These are phyloP conservation scores for Anser cygnoides DNA, from an alignment of 2,113 vertebrate genomes.

Conservation along the genomic window DNA sequence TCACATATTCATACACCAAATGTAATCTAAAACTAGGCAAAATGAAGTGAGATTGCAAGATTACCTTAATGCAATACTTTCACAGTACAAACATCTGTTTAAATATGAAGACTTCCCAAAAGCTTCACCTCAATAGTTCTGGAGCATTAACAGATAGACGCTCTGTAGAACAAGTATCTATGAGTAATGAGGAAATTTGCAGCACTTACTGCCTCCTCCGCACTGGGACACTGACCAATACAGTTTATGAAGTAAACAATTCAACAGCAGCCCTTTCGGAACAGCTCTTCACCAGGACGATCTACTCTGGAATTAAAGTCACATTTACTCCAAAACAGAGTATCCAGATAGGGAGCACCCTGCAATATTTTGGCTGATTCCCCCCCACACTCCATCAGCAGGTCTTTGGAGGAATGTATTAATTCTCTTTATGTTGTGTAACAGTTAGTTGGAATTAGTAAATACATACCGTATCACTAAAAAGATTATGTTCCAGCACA, in stretches of 20 bases:
- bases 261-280: not conserved
- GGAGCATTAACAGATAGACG: not conserved
- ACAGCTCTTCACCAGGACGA: not conserved
- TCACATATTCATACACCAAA: not conserved
- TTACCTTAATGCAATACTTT: not conserved
- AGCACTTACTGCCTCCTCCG: not conserved
- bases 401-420: constrained; percentile 10
- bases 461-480: constrained; percentile 60
- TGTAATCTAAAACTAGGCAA: not conserved
- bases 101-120: constrained; percentile 11
- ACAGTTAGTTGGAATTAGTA: constrained; percentile 51
- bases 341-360: not conserved
- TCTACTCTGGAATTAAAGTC: constrained; percentile 12
- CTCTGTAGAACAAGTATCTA: not conserved
- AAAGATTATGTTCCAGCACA: constrained; percentile 31
- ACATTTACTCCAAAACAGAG: constrained; percentile 1
- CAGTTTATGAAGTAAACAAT: constrained; percentile 45
- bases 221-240: constrained; percentile 54
- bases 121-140: constrained; percentile 20
- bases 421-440: constrained; percentile 18
- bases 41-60: not conserved
- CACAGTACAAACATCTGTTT: constrained; percentile 10
- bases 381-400: not conserved
- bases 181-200: constrained; percentile 10
- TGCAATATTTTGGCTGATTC: not conserved